Conservation (phyloP, 2,888 invertebrate species). For the Agonum fuliginosum region DNA sequence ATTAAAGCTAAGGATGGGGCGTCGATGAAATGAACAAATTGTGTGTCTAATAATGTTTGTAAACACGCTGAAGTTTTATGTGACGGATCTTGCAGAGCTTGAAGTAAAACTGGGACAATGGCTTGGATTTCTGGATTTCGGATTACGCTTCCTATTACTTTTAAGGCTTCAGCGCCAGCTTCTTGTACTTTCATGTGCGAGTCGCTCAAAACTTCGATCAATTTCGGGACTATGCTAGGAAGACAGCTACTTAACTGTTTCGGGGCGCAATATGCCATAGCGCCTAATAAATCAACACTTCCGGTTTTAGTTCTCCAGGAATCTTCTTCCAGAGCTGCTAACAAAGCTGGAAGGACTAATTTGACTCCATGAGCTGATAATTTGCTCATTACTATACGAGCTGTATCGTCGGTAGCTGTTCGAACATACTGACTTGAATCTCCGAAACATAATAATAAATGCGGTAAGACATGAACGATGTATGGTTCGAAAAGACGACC, state of each 20-base stretch:
- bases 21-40: conserved; percentile 99
- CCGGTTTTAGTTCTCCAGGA: conserved; percentile 99
- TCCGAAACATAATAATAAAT: conserved; percentile 95
- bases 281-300: conserved; percentile 95
- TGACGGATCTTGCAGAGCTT: conserved; percentile 96
- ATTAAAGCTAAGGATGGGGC: conserved; percentile 98
- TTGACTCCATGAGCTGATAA: conserved; percentile 98
- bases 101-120: conserved; percentile 89
- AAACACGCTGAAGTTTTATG: conserved; percentile 94
- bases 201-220: conserved; percentile 97
- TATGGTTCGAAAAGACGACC: conserved; percentile 99
- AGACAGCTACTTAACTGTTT: conserved; percentile 98
- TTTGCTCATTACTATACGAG: conserved; percentile 95
- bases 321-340: conserved; percentile 96
- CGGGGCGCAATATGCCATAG: conserved; percentile 99
- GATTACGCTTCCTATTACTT: conserved; percentile 98
- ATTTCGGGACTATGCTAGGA: conserved; percentile 97
- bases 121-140: conserved; percentile 99
- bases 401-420: conserved; percentile 96
- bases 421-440: conserved; percentile 97
- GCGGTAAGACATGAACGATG: conserved; percentile 96
- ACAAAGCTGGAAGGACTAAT: conserved; percentile 93
- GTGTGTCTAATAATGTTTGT: conserved; percentile 94
- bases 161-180: conserved; percentile 96
- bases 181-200: conserved; percentile 98